A percentile compares a stretch with the other conserved stretches of the same genome.
phyloP scores from a whole-genome alignment of 2,888 invertebrate genomes.

The Drosophila kambysellisi region DNA sequence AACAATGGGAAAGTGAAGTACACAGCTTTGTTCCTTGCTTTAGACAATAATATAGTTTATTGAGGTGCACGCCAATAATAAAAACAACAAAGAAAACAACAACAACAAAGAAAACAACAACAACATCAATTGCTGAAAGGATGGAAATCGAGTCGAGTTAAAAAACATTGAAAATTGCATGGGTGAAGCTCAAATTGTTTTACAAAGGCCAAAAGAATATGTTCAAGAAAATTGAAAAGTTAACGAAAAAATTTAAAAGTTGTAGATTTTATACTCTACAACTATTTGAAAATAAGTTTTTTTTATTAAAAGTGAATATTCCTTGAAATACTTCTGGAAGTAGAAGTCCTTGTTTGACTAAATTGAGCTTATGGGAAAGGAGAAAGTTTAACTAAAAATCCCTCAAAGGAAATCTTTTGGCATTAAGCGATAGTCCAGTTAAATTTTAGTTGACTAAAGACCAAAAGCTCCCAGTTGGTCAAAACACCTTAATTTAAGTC shows the following conservation, averaged over 20 bases:
- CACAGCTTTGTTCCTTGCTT: conserved; percentile 41
- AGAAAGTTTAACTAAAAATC: background rate
- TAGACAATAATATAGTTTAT: conserved; percentile 56
- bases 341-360: background rate
- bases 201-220: conserved; percentile 35
- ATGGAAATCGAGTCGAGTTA: conserved; percentile 65
- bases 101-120: conserved; percentile 23
- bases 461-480: conserved; percentile 2
- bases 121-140: conserved; percentile 16
- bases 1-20: conserved; percentile 14
- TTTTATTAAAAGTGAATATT: background rate
- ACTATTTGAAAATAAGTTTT: background rate
- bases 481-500: conserved; percentile 20
- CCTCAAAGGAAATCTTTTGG: background rate
- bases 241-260: background rate
- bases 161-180: conserved; percentile 76
- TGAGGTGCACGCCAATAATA: conserved; percentile 35
- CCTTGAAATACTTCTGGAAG: background rate
- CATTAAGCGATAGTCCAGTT: background rate
- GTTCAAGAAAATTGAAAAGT: conserved; percentile 18
- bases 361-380: background rate
- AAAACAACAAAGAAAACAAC: conserved; percentile 8
- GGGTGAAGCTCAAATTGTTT: conserved; percentile 58
- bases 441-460: background rate
- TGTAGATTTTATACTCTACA: conserved; percentile 9